phyloP scores from a whole-genome alignment of 2,797 vertebrate species.

The Lophotriccus pileatus region DNA sequence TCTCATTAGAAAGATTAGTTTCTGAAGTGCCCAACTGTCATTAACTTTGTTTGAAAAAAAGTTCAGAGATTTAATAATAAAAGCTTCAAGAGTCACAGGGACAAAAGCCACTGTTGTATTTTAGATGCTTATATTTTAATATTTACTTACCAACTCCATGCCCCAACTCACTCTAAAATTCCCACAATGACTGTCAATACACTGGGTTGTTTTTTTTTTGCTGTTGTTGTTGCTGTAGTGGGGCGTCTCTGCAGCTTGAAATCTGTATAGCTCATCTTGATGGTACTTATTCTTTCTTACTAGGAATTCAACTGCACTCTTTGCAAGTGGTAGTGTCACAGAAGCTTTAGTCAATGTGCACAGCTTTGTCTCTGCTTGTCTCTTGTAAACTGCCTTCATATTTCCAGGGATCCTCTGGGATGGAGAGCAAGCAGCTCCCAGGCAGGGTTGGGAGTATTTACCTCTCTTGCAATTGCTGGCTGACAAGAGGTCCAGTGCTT shows the following conservation, averaged over 20 bases:
- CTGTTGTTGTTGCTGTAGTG: not conserved
- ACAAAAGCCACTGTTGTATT: not conserved
- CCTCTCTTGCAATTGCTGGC: not conserved
- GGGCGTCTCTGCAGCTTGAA: not conserved
- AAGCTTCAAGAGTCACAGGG: not conserved
- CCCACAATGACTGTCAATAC: not conserved
- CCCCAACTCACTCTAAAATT: not conserved
- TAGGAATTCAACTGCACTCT: not conserved
- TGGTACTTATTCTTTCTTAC: not conserved
- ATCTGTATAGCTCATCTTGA: not conserved
- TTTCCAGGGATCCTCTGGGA: not conserved
- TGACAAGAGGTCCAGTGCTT: not conserved
- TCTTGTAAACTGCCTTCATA: accelerated
- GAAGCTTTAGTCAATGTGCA: not conserved
- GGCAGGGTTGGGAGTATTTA: not conserved
- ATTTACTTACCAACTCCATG: not conserved
- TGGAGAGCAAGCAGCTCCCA: not conserved
- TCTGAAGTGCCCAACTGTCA: not conserved
- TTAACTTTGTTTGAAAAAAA: not conserved
- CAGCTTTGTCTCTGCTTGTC: not conserved
- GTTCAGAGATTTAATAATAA: not conserved
- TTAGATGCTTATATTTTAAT: not conserved
- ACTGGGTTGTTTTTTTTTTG: accelerated
- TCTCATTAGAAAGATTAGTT: not conserved
- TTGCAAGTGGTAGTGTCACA: not conserved